These are phyloP conservation scores for Rhorus exstirpatorius DNA, from an alignment of 2,888 invertebrate genomes.

Conservation along the genomic window DNA sequence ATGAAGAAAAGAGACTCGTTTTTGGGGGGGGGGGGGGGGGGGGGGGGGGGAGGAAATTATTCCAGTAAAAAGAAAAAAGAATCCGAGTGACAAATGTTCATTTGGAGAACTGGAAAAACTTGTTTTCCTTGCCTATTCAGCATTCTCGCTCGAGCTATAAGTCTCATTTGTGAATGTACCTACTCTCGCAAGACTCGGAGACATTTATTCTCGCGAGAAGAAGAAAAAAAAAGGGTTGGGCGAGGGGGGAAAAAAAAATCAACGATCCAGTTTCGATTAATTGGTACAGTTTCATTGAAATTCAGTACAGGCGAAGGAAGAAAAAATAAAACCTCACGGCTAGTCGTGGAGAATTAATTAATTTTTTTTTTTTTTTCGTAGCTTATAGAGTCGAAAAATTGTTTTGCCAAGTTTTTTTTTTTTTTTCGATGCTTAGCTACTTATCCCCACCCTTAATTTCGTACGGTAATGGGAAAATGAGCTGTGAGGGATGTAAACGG, in stretches of 20 bases:
- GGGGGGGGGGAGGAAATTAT: no score
- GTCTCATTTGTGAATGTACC: constrained; percentile 1
- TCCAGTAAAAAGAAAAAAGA: no score
- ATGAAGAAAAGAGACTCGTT: constrained; percentile 28
- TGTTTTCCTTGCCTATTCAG: constrained; percentile 38
- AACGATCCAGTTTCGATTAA: constrained; percentile 33
- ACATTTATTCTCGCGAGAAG: constrained; percentile 19
- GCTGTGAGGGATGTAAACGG: no score
- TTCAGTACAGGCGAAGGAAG: neutral
- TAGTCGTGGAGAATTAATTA: constrained; percentile 20
- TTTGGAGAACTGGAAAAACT: constrained; percentile 58
- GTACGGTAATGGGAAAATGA: no score
- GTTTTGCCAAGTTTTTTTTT: no score
- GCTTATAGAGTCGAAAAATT: no score
- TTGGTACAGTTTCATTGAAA: constrained; percentile 29
- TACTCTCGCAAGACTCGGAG: neutral
- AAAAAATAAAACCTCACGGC: constrained; percentile 13
- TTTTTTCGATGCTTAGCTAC: no score
- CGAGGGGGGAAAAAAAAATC: neutral
- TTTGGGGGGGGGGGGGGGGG: no score
- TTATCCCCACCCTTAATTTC: no score
- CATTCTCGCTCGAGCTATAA: constrained; percentile 8
- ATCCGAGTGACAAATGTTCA: constrained; percentile 27
- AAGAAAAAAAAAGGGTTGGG: neutral
- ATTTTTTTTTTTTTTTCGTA: constrained; percentile 19